These are phyloP conservation scores for Labrus mixtus DNA, from an alignment of 2,113 vertebrate genomes.

Conservation along the genomic window DNA sequence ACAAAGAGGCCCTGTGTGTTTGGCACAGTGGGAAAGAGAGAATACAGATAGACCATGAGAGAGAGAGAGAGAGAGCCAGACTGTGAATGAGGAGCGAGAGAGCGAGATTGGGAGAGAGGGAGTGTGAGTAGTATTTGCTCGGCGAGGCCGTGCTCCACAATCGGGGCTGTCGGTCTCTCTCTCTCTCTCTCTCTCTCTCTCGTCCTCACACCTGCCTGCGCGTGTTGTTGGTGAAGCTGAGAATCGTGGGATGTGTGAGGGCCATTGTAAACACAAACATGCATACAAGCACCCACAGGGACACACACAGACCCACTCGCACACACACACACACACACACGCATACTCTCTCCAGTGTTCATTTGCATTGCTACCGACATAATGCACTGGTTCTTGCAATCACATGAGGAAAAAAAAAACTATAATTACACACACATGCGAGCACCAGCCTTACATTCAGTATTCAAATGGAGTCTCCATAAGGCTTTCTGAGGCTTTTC, in stretches of 20 bases:
- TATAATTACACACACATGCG: conserved; percentile 34
- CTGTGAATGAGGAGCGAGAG: conserved; percentile 2
- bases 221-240: conserved; percentile 52
- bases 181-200: conserved; percentile 2
- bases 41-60: conserved; percentile 31
- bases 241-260: conserved; percentile 55
- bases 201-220: conserved; percentile 63
- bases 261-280: conserved; percentile 60
- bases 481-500: conserved; percentile 46
- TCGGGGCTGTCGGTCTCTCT: conserved; percentile 27
- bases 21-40: conserved; percentile 65
- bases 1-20: conserved; percentile 75
- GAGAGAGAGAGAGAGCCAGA: conserved; percentile 33
- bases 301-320: conserved; percentile 22
- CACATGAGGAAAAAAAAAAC: conserved; percentile 12
- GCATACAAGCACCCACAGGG: conserved; percentile 34
- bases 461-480: conserved; percentile 42
- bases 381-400: conserved; percentile 22
- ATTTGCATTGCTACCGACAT: conserved; percentile 59
- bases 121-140: conserved; percentile 58
- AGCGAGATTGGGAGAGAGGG: neutral
- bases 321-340: conserved; percentile 3
- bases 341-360: conserved; percentile 23
- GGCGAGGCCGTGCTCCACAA: conserved; percentile 49
- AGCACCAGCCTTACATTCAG: conserved; percentile 26